Percentiles rank a stretch among this genome's conserved stretches.
These are phyloP conservation scores for Phthorimaea operculella DNA, from an alignment of 1,140 invertebrate species.

Conservation along the genomic window DNA sequence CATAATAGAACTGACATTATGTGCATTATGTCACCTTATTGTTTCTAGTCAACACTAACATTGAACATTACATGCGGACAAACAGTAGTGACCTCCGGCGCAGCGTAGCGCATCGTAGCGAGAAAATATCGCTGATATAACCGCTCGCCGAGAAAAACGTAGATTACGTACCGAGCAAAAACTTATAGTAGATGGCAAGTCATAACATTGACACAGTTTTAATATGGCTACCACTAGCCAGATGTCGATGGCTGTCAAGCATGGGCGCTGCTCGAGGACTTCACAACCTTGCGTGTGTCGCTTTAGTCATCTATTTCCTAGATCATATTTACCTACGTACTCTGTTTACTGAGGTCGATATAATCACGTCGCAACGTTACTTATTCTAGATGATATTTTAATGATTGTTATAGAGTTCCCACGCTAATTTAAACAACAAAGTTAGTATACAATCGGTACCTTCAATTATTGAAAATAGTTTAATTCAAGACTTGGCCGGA, in stretches of 20 bases:
- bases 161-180: constrained; percentile 21
- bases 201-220: constrained; percentile 61
- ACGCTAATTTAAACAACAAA: constrained; percentile 5
- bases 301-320: constrained; percentile 20
- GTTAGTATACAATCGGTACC: neutral
- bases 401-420: constrained; percentile 3
- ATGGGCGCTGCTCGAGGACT: constrained; percentile 14
- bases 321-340: constrained; percentile 13
- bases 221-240: constrained; percentile 12
- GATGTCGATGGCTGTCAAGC: constrained; percentile 19
- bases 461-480: constrained; percentile 17
- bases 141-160: constrained; percentile 38
- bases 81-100: constrained; percentile 34
- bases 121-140: constrained; percentile 46
- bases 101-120: constrained; percentile 61
- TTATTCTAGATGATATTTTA: constrained; percentile 1
- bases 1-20: too few relatives aligned
- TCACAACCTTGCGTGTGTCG: constrained; percentile 18
- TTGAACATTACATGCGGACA: neutral
- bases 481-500: constrained; percentile 13
- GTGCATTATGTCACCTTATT: neutral
- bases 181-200: constrained; percentile 9
- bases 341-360: constrained; percentile 10
- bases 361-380: constrained; percentile 3
- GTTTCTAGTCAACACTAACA: neutral